Conservation (phyloP, 2,888 invertebrate genomes). For the Ormyrus nitidulus region DNA sequence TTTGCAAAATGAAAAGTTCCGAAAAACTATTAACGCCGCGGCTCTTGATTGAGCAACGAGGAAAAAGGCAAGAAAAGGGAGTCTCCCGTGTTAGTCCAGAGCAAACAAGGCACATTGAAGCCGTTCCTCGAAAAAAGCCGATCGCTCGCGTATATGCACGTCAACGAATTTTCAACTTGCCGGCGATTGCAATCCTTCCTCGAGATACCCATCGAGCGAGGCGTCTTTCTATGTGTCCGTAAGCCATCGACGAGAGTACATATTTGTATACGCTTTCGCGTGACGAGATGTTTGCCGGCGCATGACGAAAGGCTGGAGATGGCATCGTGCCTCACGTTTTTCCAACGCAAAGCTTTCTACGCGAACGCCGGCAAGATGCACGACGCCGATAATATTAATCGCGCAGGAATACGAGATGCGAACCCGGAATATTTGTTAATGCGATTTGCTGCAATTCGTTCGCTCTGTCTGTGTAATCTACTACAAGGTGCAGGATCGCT, state of each 20-base stretch:
- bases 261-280: slow-evolving; percentile 43
- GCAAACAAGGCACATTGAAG: slow-evolving; percentile 10
- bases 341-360: neutral
- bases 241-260: slow-evolving; percentile 39
- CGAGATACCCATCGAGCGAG: slow-evolving; percentile 13
- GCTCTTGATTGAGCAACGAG: neutral
- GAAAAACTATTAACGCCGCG: slow-evolving; percentile 26
- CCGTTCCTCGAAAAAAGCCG: slow-evolving; percentile 17
- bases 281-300: slow-evolving; percentile 43
- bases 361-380: no score
- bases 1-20: slow-evolving; percentile 33
- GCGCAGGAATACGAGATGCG: neutral
- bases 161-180: slow-evolving; percentile 33
- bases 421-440: neutral
- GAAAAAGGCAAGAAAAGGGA: neutral
- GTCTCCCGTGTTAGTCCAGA: neutral
- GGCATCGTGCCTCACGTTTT: slow-evolving; percentile 12
- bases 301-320: slow-evolving; percentile 41
- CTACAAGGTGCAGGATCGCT: no score
- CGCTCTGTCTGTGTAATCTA: no score
- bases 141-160: neutral
- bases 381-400: neutral
- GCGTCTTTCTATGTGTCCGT: neutral
- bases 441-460: neutral
- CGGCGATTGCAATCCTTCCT: slow-evolving; percentile 38